These are phyloP conservation scores for Strix uralensis DNA, from an alignment of 2,113 vertebrate genomes.

Conservation along the genomic window DNA sequence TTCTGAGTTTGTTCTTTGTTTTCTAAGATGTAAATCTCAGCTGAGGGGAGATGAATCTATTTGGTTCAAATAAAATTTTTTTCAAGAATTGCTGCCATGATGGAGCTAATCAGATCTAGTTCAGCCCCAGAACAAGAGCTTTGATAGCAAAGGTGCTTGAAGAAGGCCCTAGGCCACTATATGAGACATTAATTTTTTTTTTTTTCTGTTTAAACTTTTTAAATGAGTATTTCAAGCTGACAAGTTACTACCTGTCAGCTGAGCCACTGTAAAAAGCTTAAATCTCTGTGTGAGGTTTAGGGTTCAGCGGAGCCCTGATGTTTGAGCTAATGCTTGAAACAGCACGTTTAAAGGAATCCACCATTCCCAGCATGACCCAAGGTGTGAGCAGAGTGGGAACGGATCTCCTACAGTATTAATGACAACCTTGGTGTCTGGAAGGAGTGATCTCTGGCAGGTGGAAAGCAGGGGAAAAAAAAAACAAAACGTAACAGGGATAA, in stretches of 20 bases:
- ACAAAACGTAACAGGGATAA: neutral
- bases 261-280: neutral
- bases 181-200: neutral
- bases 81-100: neutral
- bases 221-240: neutral
- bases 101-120: neutral
- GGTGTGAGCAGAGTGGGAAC: neutral
- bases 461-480: neutral
- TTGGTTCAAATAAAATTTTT: accelerated
- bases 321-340: neutral
- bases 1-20: neutral
- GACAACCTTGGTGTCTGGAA: conserved; percentile 12
- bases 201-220: neutral
- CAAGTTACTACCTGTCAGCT: neutral
- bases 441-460: conserved; percentile 10
- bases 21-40: neutral
- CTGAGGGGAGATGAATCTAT: neutral
- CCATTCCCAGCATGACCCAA: neutral
- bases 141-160: neutral
- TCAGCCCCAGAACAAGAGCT: neutral
- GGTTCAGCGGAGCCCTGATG: neutral
- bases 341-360: neutral
- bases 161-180: neutral
- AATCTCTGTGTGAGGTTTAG: neutral
- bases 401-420: neutral